A percentile compares a stretch with the other conserved stretches of the same genome.
Conservation (phyloP, 2,797 vertebrate genomes). For the Amblyopsis hoosieri region DNA sequence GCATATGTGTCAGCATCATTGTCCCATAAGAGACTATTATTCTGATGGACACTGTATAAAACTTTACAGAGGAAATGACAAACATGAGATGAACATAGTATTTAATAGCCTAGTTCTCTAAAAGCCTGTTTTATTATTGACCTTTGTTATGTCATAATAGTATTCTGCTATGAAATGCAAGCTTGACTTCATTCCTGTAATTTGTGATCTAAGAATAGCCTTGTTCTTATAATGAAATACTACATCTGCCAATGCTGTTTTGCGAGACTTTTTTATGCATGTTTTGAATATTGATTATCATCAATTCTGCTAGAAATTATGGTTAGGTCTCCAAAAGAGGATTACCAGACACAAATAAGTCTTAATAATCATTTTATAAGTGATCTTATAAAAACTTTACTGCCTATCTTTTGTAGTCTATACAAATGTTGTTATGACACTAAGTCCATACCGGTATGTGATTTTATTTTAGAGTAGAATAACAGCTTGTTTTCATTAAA, state of each 20-base stretch:
- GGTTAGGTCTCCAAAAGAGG: slow-evolving; percentile 1
- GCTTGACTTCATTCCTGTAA: slow-evolving; percentile 30
- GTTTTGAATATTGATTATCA: slow-evolving; percentile 34
- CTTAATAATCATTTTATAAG: no score
- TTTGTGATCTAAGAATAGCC: slow-evolving; percentile 7
- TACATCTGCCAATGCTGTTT: slow-evolving; percentile 22
- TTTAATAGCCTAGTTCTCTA: background rate
- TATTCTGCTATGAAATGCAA: slow-evolving; percentile 19
- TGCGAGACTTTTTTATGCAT: slow-evolving; percentile 32
- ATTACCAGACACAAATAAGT: background rate
- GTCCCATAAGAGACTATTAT: slow-evolving; percentile 23
- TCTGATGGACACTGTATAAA: slow-evolving; percentile 14
- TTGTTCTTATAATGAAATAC: slow-evolving; percentile 11
- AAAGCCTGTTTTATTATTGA: slow-evolving; percentile 20
- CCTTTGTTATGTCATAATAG: slow-evolving; percentile 11
- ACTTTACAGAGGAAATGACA: background rate
- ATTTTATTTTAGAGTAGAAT: background rate
- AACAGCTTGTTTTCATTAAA: background rate
- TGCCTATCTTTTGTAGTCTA: background rate
- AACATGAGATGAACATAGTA: background rate
- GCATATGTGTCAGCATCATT: slow-evolving; percentile 38
- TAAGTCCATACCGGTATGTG: background rate
- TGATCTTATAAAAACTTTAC: no score
- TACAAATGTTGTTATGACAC: background rate
- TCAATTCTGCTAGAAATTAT: background rate